Percentiles rank a stretch among this genome's conserved stretches.
Evolutionary conservation across 2,797 vertebrate species (phyloP).

Genomic region (Pseudopleuronectes americanus): DNA sequence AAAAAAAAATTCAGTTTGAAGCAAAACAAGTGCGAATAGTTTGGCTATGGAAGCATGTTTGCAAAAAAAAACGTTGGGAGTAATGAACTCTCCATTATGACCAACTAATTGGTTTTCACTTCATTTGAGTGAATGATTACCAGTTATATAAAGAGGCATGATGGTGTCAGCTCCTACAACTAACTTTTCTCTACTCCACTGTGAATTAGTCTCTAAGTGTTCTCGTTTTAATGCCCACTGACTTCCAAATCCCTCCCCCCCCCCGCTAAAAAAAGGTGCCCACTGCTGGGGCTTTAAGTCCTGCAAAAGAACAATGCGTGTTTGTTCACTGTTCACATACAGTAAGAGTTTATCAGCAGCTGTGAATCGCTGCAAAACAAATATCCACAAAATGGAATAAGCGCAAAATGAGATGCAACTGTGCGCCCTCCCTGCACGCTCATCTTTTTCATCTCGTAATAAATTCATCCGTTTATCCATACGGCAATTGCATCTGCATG

Average conservation of each 20-base stretch:
- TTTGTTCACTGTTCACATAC: neutral
- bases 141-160: constrained; percentile 35
- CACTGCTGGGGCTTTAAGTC: neutral
- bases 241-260: neutral
- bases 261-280: neutral
- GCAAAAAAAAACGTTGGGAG: constrained; percentile 8
- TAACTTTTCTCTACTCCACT: constrained; percentile 31
- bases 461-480: constrained; percentile 33
- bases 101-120: constrained; percentile 56
- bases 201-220: constrained; percentile 17
- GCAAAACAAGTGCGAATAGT: constrained; percentile 23
- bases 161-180: constrained; percentile 43
- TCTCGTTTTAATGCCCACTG: neutral
- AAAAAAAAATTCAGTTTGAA: constrained; percentile 13
- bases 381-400: constrained; percentile 44
- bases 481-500: constrained; percentile 36
- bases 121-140: constrained; percentile 57
- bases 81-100: constrained; percentile 37
- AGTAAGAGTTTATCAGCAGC: constrained; percentile 1
- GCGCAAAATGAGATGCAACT: constrained; percentile 33
- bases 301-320: neutral
- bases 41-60: constrained; percentile 27
- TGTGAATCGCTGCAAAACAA: constrained; percentile 37
- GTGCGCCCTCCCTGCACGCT: neutral
- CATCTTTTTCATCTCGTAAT: constrained; percentile 17